A percentile compares a stretch with the other conserved stretches of the same genome.
Conservation (phyloP, 92 coral and sea anemone species). For the Zoanthus sociatus region DNA sequence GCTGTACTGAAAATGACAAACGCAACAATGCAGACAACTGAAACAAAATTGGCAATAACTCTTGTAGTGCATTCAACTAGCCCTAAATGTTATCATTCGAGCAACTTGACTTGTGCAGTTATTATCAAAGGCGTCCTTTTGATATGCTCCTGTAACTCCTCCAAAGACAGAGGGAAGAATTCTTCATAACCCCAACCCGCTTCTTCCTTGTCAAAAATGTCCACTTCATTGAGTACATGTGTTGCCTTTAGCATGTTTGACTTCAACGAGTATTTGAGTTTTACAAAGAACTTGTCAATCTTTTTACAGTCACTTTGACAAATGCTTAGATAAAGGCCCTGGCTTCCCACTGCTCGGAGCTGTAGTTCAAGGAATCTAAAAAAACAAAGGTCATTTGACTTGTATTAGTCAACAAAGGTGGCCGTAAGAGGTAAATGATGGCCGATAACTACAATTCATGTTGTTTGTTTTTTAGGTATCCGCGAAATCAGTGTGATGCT, state of each 20-base stretch:
- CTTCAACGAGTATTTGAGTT: slow-evolving; percentile 83
- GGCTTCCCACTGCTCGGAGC: slow-evolving; percentile 78
- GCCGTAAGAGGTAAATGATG: no score
- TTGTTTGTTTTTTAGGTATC: no score
- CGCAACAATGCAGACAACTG: not conserved
- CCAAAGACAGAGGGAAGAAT: slow-evolving; percentile 82
- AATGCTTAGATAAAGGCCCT: slow-evolving; percentile 87
- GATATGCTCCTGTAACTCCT: slow-evolving; percentile 76
- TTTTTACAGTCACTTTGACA: slow-evolving; percentile 84
- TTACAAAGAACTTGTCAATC: slow-evolving; percentile 79
- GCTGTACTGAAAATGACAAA: no score
- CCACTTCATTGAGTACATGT: slow-evolving; percentile 86
- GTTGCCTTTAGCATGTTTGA: slow-evolving; percentile 90
- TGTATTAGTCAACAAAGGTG: no score
- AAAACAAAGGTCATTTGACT: not conserved
- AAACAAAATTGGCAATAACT: no score
- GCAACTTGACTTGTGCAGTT: slow-evolving; percentile 86
- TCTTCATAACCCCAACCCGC: slow-evolving; percentile 97
- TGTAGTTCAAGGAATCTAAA: slow-evolving; percentile 83
- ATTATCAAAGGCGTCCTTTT: slow-evolving; percentile 78
- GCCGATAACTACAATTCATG: no score
- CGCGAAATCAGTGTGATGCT: no score
- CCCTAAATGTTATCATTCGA: slow-evolving; percentile 55
- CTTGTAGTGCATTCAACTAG: no score
- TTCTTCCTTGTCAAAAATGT: slow-evolving; percentile 88